A percentile compares a stretch with the other conserved stretches of the same genome.
Evolutionary conservation across 2,888 invertebrate genomes (phyloP).

Genomic region (Amphipyra berbera): DNA sequence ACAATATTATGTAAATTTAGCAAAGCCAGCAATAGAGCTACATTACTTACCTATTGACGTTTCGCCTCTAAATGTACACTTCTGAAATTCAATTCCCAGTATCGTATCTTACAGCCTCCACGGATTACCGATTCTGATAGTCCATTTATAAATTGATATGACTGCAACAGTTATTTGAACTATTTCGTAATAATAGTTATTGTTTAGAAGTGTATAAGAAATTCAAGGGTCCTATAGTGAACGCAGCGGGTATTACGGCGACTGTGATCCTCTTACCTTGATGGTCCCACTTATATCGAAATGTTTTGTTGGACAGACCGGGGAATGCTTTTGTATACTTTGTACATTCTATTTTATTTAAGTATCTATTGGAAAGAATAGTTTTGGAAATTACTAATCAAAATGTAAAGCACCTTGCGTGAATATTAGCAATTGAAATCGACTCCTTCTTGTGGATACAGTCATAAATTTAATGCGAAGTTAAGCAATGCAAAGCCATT

Average conservation of each 20-base stretch:
- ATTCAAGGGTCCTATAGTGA: slow-evolving; percentile 63
- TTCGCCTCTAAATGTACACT: slow-evolving; percentile 60
- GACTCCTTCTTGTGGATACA: slow-evolving; percentile 21
- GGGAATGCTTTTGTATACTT: slow-evolving; percentile 48
- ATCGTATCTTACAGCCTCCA: slow-evolving; percentile 55
- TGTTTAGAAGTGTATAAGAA: slow-evolving; percentile 52
- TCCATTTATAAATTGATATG: slow-evolving; percentile 46
- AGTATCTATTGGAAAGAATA: slow-evolving; percentile 25
- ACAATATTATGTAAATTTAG: slow-evolving; percentile 82
- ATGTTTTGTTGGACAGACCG: slow-evolving; percentile 60
- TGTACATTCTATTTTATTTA: slow-evolving; percentile 34
- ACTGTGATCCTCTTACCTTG: slow-evolving; percentile 82
- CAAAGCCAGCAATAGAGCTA: slow-evolving; percentile 72
- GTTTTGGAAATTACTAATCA: slow-evolving; percentile 8
- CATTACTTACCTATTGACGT: slow-evolving; percentile 65
- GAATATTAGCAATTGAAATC: slow-evolving; percentile 25
- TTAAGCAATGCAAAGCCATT: slow-evolving; percentile 68
- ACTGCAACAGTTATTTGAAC: slow-evolving; percentile 40
- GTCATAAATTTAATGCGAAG: slow-evolving; percentile 59
- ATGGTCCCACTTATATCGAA: slow-evolving; percentile 70
- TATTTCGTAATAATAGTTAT: slow-evolving; percentile 37
- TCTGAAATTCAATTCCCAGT: slow-evolving; percentile 63
- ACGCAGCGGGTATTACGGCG: slow-evolving; percentile 70
- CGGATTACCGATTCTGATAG: slow-evolving; percentile 40
- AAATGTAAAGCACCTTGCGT: not conserved